phyloP scores from a whole-genome alignment of 1,140 invertebrate species.

The Planococcus citri region DNA sequence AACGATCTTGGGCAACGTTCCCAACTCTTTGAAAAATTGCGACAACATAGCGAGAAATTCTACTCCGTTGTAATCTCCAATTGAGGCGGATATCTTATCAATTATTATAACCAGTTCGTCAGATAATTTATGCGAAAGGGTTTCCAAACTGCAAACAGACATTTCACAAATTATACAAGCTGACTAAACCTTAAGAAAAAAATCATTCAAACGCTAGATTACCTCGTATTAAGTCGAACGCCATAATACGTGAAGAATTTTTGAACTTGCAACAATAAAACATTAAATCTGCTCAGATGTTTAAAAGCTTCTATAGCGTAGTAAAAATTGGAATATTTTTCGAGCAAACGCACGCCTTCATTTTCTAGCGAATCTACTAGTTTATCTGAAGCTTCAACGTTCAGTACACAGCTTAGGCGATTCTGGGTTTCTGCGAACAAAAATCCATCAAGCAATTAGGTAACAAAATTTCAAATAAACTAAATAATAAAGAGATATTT shows the following conservation, averaged over 20 bases:
- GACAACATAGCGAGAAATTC: neutral
- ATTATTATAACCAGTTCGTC: neutral
- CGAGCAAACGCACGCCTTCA: neutral
- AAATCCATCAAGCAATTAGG: too few species aligned
- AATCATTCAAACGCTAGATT: too few species aligned
- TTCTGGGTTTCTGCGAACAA: neutral
- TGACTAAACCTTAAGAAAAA: too few species aligned
- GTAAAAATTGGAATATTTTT: neutral
- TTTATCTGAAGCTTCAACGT: neutral
- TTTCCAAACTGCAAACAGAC: neutral
- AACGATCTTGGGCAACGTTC: neutral
- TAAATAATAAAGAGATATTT: neutral
- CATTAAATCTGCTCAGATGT: neutral
- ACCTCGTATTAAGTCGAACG: neutral
- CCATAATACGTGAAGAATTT: neutral
- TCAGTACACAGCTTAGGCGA: neutral
- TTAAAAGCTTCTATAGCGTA: neutral
- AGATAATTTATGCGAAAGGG: neutral
- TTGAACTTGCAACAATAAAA: neutral
- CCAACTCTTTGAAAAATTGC: neutral
- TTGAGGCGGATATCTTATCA: neutral
- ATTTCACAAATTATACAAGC: too few species aligned
- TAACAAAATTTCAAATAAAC: too few species aligned
- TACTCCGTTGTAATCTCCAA: neutral
- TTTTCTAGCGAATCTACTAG: neutral